A percentile compares a stretch with the other conserved stretches of the same genome.
Conservation (phyloP, 2,888 invertebrate species). For the Fissipunctia ypsillon region DNA sequence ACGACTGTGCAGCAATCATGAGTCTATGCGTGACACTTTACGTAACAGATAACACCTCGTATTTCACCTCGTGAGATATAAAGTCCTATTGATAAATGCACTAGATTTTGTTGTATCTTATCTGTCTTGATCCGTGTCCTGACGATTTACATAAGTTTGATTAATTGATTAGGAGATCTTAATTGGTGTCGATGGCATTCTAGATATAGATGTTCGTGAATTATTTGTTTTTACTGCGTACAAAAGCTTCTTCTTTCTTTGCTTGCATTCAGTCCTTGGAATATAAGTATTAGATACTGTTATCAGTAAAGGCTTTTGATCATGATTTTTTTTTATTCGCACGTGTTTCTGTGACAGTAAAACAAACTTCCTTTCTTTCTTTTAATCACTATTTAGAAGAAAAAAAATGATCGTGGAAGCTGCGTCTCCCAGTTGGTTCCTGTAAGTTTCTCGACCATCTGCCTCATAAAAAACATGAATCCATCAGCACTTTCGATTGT, state of each 20-base stretch:
- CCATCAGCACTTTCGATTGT: not conserved
- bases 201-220: not conserved
- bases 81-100: constrained; percentile 14
- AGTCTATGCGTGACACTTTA: not conserved
- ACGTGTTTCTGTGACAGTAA: not conserved
- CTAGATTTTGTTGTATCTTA: constrained; percentile 33
- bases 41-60: constrained; percentile 29
- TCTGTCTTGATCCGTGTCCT: constrained; percentile 10
- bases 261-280: not conserved
- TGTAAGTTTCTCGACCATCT: not conserved
- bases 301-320: not conserved
- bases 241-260: not conserved
- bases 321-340: not conserved
- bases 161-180: constrained; percentile 7
- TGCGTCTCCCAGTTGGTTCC: not conserved
- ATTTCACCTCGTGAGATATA: constrained; percentile 11
- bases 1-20: constrained; percentile 25
- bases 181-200: not conserved
- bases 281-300: not conserved
- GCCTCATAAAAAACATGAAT: not conserved
- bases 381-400: not conserved
- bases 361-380: not conserved
- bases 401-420: not conserved
- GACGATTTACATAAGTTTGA: not conserved
- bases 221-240: not conserved